Evolutionary conservation across 2,113 vertebrate genomes (phyloP).

Genomic region (Nothocercus nigrocapillus): DNA sequence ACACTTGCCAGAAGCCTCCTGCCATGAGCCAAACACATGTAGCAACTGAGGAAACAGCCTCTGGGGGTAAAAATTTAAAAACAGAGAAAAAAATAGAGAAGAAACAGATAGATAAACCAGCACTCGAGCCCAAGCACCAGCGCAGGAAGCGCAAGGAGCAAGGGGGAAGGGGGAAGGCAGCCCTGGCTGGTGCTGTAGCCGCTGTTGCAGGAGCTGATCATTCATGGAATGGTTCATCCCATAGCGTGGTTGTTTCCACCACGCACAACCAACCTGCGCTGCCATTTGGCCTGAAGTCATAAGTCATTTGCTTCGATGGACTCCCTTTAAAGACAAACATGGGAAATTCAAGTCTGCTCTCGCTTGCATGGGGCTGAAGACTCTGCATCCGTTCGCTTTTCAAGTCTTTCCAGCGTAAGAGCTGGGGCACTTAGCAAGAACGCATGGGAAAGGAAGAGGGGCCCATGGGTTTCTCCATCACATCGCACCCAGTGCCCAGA

Average conservation of each 20-base stretch:
- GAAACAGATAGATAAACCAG: not conserved
- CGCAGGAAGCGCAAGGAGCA: accelerated
- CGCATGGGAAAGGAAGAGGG: not conserved
- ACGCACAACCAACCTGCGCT: accelerated
- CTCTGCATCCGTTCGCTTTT: not conserved
- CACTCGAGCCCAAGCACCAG: not conserved
- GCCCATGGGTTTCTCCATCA: not conserved
- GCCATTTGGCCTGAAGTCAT: not conserved
- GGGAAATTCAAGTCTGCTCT: not conserved
- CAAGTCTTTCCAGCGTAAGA: not conserved
- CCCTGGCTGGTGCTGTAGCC: not conserved
- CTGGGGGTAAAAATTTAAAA: not conserved
- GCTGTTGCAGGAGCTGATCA: not conserved
- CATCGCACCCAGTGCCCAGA: too few species aligned
- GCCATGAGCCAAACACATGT: not conserved
- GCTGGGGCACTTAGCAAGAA: too few species aligned
- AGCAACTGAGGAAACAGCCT: not conserved
- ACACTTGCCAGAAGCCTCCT: not conserved
- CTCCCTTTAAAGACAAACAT: not conserved
- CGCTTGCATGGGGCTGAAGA: accelerated
- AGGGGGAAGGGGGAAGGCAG: not conserved
- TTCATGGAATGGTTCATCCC: not conserved
- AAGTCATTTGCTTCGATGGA: not conserved
- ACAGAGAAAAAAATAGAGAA: not conserved
- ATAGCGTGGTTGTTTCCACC: not conserved